Conservation (phyloP, 2,888 invertebrate genomes). For the Icerya purchasi region DNA sequence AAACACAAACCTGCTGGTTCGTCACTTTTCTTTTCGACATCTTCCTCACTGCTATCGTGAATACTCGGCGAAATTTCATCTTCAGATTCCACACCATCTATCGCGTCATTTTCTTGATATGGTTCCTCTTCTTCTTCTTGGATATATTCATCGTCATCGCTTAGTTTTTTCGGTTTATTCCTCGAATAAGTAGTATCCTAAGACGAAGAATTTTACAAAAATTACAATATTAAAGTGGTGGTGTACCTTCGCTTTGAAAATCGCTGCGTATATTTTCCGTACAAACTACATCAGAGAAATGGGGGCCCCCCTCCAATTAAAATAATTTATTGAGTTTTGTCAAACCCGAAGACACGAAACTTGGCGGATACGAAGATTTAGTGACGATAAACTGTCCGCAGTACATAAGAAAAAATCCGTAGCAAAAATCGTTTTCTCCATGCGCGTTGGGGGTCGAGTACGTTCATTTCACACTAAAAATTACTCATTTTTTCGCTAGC, state of each 20-base stretch:
- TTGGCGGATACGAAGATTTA: too few species aligned
- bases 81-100: conserved; percentile 19
- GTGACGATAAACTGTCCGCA: too few species aligned
- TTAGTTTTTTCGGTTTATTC: conserved; percentile 20
- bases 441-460: too few species aligned
- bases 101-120: conserved; percentile 21
- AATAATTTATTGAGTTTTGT: too few species aligned
- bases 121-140: conserved; percentile 22
- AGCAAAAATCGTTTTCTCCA: too few species aligned
- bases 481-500: too few species aligned
- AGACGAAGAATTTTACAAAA: not conserved
- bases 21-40: conserved; percentile 22
- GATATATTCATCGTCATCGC: conserved; percentile 21
- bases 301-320: too few species aligned
- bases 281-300: too few species aligned
- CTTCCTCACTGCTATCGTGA: conserved; percentile 15
- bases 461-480: too few species aligned
- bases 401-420: too few species aligned
- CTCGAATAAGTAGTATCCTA: not conserved
- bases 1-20: conserved; percentile 33
- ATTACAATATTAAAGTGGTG: not conserved
- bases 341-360: too few species aligned
- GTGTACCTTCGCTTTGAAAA: not conserved
- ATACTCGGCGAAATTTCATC: conserved; percentile 16
- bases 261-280: not conserved